These are phyloP conservation scores for Resseliella maxima DNA, from an alignment of 2,888 invertebrate genomes.

Conservation along the genomic window DNA sequence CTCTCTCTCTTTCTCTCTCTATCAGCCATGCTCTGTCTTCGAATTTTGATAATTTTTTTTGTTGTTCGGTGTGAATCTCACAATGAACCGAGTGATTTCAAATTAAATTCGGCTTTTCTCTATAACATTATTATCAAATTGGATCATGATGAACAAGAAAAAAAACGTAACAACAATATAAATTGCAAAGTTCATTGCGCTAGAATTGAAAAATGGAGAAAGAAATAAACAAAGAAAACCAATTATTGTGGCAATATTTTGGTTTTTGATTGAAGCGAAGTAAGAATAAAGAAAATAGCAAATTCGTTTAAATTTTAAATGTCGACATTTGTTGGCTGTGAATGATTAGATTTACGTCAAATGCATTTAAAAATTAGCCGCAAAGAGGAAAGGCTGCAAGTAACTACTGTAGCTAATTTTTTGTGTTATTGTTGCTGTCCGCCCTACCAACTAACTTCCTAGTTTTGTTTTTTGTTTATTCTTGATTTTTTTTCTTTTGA, in stretches of 20 bases:
- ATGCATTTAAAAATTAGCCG: background rate
- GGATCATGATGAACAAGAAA: background rate
- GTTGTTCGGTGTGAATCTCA: background rate
- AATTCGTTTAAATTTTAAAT: background rate
- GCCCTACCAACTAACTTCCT: background rate
- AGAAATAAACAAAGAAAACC: conserved; percentile 7
- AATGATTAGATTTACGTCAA: conserved; percentile 41
- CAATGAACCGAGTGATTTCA: conserved; percentile 10
- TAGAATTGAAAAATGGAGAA: background rate
- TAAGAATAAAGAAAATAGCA: background rate
- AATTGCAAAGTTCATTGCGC: conserved; percentile 9
- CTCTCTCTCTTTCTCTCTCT: background rate
- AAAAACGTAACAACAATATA: background rate
- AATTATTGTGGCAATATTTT: conserved; percentile 30
- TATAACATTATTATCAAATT: conserved; percentile 21
- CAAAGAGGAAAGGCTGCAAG: background rate
- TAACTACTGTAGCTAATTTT: background rate
- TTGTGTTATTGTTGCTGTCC: background rate
- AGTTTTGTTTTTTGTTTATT: conserved; percentile 10
- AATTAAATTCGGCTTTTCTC: conserved; percentile 21
- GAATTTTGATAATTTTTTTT: background rate
- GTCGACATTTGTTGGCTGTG: background rate
- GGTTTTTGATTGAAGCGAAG: background rate
- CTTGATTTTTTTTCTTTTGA: background rate
- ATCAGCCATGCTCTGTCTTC: no score